Conservation (phyloP, 2,888 invertebrate species). For the Apodemia mormo region DNA sequence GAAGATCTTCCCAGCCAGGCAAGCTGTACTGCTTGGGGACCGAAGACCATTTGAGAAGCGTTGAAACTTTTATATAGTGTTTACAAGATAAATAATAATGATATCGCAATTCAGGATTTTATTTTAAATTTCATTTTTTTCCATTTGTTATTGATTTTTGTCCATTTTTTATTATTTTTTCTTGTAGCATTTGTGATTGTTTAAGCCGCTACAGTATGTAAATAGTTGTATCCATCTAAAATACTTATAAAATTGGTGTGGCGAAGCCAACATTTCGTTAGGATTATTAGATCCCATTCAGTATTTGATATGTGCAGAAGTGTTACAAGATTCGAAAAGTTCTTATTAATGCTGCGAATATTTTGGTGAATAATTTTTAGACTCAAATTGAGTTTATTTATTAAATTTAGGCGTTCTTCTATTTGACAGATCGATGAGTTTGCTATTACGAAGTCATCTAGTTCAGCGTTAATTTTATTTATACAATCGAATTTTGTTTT, state of each 20-base stretch:
- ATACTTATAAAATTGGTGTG: not conserved
- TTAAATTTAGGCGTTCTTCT: not conserved
- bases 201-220: not conserved
- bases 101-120: too few species aligned
- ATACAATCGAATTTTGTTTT: not conserved
- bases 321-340: not conserved
- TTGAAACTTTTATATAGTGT: too few species aligned
- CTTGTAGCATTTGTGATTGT: too few species aligned
- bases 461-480: not conserved
- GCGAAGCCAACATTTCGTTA: not conserved
- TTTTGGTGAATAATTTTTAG: constrained; percentile 2
- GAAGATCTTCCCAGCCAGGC: too few species aligned
- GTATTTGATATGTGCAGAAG: not conserved
- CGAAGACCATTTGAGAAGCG: too few species aligned
- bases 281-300: constrained; percentile 1
- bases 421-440: not conserved
- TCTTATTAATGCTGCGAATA: not conserved
- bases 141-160: too few species aligned
- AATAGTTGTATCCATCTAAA: not conserved
- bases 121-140: too few species aligned
- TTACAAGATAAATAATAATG: too few species aligned
- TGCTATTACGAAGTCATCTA: not conserved
- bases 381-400: not conserved
- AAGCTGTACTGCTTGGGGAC: too few species aligned
- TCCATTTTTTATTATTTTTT: too few species aligned